Conservation (phyloP, 2,797 vertebrate genomes). For the Micropoecilia bifurca region DNA sequence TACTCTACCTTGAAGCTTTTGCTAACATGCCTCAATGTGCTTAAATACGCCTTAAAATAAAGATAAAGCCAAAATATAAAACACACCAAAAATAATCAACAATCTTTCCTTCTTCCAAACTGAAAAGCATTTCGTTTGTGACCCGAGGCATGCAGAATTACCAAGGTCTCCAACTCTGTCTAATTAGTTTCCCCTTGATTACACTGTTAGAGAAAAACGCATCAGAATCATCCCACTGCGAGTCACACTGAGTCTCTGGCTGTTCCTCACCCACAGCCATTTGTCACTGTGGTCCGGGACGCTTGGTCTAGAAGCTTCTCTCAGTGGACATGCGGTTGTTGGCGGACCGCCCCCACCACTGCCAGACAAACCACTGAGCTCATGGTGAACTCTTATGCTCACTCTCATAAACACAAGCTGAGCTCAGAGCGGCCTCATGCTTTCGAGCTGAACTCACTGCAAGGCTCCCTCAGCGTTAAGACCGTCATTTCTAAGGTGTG, state of each 20-base stretch:
- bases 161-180: background rate
- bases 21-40: background rate
- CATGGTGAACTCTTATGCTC: constrained; percentile 45
- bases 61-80: background rate
- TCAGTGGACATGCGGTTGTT: constrained; percentile 67
- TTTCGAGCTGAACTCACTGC: constrained; percentile 53
- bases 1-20: background rate
- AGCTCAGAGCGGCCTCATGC: constrained; percentile 48
- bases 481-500: constrained; percentile 64
- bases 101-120: background rate
- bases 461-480: constrained; percentile 47
- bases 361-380: constrained; percentile 72
- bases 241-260: constrained; percentile 51
- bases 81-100: background rate
- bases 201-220: background rate
- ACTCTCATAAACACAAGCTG: constrained; percentile 46
- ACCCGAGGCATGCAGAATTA: background rate
- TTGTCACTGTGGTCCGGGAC: constrained; percentile 49
- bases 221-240: constrained; percentile 29
- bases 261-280: constrained; percentile 36
- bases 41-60: background rate
- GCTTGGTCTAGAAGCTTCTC: constrained; percentile 73
- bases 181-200: background rate
- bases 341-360: constrained; percentile 60
- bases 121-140: background rate